Evolutionary conservation across 1,140 invertebrate species (phyloP), one percentile per base, ranked within the genome.

Genomic region (Psix sp.): DNA sequence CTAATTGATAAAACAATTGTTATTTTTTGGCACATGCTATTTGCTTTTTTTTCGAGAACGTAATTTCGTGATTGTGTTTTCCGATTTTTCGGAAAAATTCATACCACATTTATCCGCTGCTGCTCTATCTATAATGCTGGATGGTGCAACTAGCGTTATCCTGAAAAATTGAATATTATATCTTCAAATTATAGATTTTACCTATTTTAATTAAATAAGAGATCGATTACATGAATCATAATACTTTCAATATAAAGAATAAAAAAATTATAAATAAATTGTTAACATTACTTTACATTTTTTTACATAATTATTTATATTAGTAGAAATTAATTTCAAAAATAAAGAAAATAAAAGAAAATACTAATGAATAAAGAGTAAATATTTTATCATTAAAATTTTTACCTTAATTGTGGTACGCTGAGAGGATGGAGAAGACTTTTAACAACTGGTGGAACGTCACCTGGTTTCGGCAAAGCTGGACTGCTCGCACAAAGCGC

Each of bases 401-500:
- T 10, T 29, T 78, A 86, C 85, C 84, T 86, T 26, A 92, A 77
- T 40, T 89, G 86, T 9, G 91, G 91, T 4, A 92, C 90, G 21
- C 87, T 90, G 18, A 91, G 72, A 1, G 90, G 90, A 26, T 89
- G 84, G 2, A 90, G 84, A 2, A 91, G 82, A 38, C 88, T 90
- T 74, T 90, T 90, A 2, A 90, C 88, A 17, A 88, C 85, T 2
- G 89, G 87, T 14, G 89, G 87, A 1, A 87, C 84, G 52, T 88
- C 82, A 29, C 80, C 76, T 38, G 80, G 77, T 70, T 88, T 86
- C 10, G 90, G 90, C 38, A 91, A 83, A 5, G 89, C 90, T 0
- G 91, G 89, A 40, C 89, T 89, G 56, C 89, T 89, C 3, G 90
- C 91, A 78, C 91, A 91, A 2, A 91, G 83, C 0, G 90, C 90